Evolutionary conservation across 2,797 vertebrate species (phyloP).

Genomic region (Melanotaenia boesemani): DNA sequence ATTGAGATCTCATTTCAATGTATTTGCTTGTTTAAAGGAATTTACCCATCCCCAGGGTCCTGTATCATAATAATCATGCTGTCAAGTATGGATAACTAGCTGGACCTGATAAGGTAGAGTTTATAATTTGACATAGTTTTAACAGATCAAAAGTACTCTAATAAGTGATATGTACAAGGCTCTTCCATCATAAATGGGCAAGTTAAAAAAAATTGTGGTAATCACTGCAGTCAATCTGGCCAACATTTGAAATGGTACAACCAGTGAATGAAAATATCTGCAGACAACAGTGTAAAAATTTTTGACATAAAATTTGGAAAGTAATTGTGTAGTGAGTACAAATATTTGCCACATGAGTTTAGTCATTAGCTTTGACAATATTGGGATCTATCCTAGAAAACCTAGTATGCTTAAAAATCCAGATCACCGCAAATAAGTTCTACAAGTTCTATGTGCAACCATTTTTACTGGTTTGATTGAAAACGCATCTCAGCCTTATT

Average conservation of each 20-base stretch:
- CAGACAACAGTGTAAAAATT: not conserved
- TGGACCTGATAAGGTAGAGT: too few relatives aligned
- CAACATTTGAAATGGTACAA: not conserved
- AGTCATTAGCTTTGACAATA: not conserved
- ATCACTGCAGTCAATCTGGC: not conserved
- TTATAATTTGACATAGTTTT: not conserved
- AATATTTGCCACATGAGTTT: not conserved
- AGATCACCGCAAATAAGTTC: not conserved
- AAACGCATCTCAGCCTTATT: not conserved
- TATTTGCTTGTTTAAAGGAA: not conserved
- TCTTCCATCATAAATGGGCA: too few relatives aligned
- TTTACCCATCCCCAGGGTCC: not conserved
- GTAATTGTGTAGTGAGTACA: not conserved
- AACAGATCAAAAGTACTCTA: not conserved
- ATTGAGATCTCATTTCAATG: not conserved
- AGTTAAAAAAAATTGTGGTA: too few relatives aligned
- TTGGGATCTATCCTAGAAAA: not conserved
- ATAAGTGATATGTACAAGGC: too few relatives aligned
- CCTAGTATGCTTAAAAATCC: not conserved
- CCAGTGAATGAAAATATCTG: not conserved
- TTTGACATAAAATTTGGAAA: not conserved
- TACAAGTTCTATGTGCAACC: not conserved
- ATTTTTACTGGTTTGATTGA: not conserved
- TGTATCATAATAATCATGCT: constrained; percentile 5
- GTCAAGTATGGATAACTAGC: not conserved